Base-by-base conservation (phyloP, 2,113 vertebrate genomes). In the Rutilus rutilus region DNA sequence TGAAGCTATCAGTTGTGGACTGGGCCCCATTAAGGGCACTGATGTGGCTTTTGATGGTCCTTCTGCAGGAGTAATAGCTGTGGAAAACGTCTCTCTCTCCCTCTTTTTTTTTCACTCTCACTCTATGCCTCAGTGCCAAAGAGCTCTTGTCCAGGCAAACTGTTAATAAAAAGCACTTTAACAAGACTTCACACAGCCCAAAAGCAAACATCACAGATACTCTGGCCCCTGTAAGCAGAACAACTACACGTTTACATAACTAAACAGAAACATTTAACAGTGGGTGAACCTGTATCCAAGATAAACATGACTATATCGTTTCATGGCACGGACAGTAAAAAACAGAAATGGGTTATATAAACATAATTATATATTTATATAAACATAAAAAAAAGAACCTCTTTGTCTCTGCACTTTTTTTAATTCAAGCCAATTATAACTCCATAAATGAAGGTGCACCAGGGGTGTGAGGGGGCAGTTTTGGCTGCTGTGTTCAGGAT, bases 131-230 rank as follows among this genome's bases (percentile, higher is more conserved):
- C 10, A 42, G 64, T 47, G 78, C 82, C 85, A 82, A 42, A 42
- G 67, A 87, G 79, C 83, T 76, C 50, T 88, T 75, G 62, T 83
- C 73, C 76, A 84, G 85, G 62, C 86, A 81, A 89, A 87, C 84
- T 89, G 88, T 84, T 86, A 86, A 89, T 84, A 89, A 86, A 89
- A 89, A 71, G 77, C 88, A 86, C 84, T 88, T 89, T 81, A 85
- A 87, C 76, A 89, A 87, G 87, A 87, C 85, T 82, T 67, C 45
- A 71, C 23, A 36, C 87, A 79, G 62, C 84, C 84, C 78, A 87
- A 83, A 87, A 82, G 85, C 82, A 87, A 87, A 88, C 87, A 86
- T 85, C 79, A 59, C 47, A 87, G 77, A 83, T 81, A 80, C 79
- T 88, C 80, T 52, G 76, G 75, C 71, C 69, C 78, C 39, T 45